phyloP scores from a whole-genome alignment of 2,113 vertebrate species.

The Phylloscopus trochilus region DNA sequence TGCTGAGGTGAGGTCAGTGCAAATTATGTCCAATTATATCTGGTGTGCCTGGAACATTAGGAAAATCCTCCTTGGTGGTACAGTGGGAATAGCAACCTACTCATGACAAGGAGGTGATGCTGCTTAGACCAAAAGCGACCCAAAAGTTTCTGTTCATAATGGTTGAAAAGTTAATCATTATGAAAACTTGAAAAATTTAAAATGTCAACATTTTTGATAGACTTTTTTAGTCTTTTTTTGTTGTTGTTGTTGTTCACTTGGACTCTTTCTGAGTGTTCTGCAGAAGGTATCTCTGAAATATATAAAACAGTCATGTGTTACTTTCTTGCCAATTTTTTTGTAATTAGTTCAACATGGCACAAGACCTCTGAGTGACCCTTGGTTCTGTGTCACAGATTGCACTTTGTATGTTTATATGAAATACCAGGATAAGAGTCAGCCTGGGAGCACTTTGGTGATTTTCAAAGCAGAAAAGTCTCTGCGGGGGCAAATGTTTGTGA shows the following conservation, averaged over 20 bases:
- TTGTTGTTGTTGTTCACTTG: background rate
- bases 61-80: background rate
- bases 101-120: background rate
- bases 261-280: background rate
- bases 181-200: background rate
- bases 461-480: conserved; percentile 38
- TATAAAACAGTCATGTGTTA: background rate
- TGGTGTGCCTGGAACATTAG: background rate
- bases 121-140: background rate
- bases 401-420: conserved; percentile 29
- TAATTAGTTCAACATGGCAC: conserved; percentile 48
- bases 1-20: background rate
- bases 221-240: background rate
- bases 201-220: background rate
- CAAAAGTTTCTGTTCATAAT: background rate
- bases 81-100: background rate
- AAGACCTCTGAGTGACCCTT: conserved; percentile 23
- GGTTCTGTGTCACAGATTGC: conserved; percentile 49
- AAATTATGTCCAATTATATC: background rate
- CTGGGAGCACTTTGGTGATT: conserved; percentile 11
- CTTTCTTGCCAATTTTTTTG: background rate
- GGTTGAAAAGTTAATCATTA: rapidly evolving
- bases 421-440: conserved; percentile 29
- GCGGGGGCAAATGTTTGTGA: conserved; percentile 32
- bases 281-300: conserved; percentile 16